Conservation (phyloP, 2,797 vertebrate species). For the Manis pentadactyla region DNA sequence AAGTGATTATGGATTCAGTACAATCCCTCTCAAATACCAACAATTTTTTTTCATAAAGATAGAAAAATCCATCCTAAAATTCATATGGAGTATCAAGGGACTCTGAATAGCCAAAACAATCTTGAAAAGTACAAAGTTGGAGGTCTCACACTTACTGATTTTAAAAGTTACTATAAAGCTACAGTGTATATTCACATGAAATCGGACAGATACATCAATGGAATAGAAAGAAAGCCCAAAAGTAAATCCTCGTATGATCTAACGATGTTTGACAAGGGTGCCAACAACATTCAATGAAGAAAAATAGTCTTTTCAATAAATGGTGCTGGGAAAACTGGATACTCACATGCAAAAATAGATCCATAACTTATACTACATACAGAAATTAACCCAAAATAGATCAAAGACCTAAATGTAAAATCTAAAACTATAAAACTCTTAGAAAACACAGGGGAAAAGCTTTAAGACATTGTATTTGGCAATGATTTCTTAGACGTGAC, state of each 20-base stretch:
- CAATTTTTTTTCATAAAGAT: background rate
- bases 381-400: background rate
- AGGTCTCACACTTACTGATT: background rate
- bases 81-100: background rate
- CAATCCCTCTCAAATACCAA: background rate
- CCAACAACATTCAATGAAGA: background rate
- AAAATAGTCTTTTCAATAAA: slow-evolving; percentile 3
- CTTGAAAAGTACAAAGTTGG: background rate
- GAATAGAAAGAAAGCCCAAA: background rate
- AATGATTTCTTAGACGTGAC: background rate
- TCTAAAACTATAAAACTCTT: background rate
- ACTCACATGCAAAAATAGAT: background rate
- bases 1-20: background rate
- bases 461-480: background rate
- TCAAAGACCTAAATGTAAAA: background rate
- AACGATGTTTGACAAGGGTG: slow-evolving; percentile 9
- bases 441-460: background rate
- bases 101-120: background rate
- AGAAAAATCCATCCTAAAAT: background rate
- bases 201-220: background rate
- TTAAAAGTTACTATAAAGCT: background rate
- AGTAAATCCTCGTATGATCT: background rate
- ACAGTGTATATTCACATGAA: background rate
- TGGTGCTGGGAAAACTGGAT: background rate
- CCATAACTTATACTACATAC: background rate